These are phyloP conservation scores for Magallana ariakensis DNA, from an alignment of 1,140 invertebrate species.

Conservation along the genomic window DNA sequence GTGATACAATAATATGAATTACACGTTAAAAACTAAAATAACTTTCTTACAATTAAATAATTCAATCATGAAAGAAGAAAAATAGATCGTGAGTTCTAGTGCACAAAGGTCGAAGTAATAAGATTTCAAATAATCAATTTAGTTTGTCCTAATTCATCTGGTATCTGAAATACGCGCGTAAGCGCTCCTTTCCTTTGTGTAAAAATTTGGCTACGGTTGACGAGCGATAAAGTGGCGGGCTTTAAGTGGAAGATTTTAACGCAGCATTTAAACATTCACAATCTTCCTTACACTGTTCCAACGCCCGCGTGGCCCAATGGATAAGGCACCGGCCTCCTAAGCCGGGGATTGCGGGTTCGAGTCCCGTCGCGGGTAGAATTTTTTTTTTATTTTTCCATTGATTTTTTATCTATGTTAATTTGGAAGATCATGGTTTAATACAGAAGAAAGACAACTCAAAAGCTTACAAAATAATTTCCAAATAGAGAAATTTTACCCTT, in stretches of 20 bases:
- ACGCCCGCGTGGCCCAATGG: conserved; percentile 76
- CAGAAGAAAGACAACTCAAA: too few relatives aligned
- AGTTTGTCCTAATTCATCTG: too few relatives aligned
- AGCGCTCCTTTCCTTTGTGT: background rate
- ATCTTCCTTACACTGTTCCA: background rate
- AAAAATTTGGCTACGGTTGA: conserved; percentile 8
- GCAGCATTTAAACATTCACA: background rate
- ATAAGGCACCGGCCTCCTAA: conserved; percentile 80
- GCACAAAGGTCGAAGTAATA: too few relatives aligned
- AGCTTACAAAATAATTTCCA: too few relatives aligned
- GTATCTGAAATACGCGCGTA: background rate
- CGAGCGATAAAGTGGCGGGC: background rate
- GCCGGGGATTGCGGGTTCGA: conserved; percentile 79
- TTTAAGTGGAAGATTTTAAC: background rate
- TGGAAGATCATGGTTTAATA: too few relatives aligned
- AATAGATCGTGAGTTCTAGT: background rate
- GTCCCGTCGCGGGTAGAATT: conserved; percentile 71
- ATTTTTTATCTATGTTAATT: too few relatives aligned
- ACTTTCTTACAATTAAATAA: background rate
- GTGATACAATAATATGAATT: background rate
- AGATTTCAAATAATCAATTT: too few relatives aligned
- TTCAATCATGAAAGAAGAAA: background rate
- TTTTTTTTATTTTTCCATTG: background rate
- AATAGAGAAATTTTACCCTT: too few relatives aligned
- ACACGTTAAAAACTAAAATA: background rate